phyloP scores from a whole-genome alignment of 2,888 invertebrate species.

The Erannis defoliaria region DNA sequence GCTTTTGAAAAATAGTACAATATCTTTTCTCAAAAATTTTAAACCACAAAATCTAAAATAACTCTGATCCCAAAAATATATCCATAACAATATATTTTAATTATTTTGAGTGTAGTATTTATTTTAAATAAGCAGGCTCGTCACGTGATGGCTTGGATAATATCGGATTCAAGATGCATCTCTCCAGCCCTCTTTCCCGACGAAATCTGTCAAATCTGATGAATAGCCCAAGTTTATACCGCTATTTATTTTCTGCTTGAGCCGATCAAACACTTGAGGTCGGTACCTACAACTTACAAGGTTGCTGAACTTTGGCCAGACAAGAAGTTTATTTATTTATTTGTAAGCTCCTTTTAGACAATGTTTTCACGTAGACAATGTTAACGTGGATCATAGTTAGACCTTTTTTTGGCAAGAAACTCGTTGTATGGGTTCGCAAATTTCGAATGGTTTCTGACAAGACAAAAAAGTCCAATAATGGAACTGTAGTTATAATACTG shows the following conservation, averaged over 20 bases:
- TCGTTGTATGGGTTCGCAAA: not conserved
- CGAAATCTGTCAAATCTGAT: slow-evolving; percentile 29
- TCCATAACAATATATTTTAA: not conserved
- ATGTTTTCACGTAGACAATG: not conserved
- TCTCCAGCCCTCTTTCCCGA: slow-evolving; percentile 17
- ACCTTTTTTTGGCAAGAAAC: not conserved
- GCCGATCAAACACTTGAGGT: not conserved
- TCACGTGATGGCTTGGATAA: slow-evolving; percentile 33
- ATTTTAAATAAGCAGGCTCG: slow-evolving; percentile 24
- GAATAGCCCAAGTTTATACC: slow-evolving; percentile 9
- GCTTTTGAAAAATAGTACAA: not conserved
- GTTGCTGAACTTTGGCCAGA: slow-evolving; percentile 10
- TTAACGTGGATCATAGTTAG: slow-evolving; percentile 5
- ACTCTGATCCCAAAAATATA: not conserved
- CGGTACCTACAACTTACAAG: not conserved
- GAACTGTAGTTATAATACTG: too few relatives aligned
- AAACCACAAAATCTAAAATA: not conserved
- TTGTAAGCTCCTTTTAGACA: slow-evolving; percentile 6
- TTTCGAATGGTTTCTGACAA: not conserved
- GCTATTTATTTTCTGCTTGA: slow-evolving; percentile 7
- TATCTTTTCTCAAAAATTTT: too few relatives aligned
- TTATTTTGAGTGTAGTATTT: not conserved
- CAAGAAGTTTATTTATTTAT: slow-evolving; percentile 6
- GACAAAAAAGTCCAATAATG: too few relatives aligned
- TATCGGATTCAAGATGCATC: slow-evolving; percentile 34